These are phyloP conservation scores for Netelia inedita DNA, from an alignment of 2,888 invertebrate species.

Conservation along the genomic window DNA sequence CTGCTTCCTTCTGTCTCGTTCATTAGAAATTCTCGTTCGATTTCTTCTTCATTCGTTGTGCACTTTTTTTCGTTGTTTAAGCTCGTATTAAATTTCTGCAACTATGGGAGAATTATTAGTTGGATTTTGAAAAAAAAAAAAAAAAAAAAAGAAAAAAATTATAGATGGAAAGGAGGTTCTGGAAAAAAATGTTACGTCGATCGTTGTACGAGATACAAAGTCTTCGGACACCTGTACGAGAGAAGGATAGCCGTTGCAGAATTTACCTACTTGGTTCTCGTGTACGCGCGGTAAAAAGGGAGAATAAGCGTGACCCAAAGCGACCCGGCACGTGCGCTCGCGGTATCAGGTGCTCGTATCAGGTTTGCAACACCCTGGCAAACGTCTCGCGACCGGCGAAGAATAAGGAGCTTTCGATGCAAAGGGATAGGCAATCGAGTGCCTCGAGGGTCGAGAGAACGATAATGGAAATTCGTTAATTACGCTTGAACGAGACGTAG, in stretches of 20 bases:
- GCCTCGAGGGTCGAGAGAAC: conserved; percentile 22
- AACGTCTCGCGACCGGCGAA: conserved; percentile 42
- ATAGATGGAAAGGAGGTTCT: too few relatives aligned
- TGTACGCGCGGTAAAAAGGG: conserved; percentile 20
- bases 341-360: conserved; percentile 69
- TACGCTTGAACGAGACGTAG: conserved; percentile 10
- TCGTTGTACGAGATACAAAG: background rate
- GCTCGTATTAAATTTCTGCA: conserved; percentile 11
- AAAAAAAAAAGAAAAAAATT: background rate
- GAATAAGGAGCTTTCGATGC: conserved; percentile 54
- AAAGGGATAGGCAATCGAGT: conserved; percentile 25
- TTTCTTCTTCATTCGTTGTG: background rate
- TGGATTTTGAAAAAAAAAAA: background rate
- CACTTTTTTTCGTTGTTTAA: background rate
- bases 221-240: conserved; percentile 11
- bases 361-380: conserved; percentile 62
- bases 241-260: conserved; percentile 4
- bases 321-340: conserved; percentile 69
- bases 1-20: conserved; percentile 17
- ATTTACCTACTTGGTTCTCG: conserved; percentile 45
- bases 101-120: conserved; percentile 28
- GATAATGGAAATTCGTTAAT: conserved; percentile 55
- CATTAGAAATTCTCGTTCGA: conserved; percentile 33
- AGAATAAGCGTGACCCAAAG: conserved; percentile 35
- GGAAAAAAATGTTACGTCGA: background rate